phyloP scores from a whole-genome alignment of 2,113 vertebrate genomes.

The Conger conger region DNA sequence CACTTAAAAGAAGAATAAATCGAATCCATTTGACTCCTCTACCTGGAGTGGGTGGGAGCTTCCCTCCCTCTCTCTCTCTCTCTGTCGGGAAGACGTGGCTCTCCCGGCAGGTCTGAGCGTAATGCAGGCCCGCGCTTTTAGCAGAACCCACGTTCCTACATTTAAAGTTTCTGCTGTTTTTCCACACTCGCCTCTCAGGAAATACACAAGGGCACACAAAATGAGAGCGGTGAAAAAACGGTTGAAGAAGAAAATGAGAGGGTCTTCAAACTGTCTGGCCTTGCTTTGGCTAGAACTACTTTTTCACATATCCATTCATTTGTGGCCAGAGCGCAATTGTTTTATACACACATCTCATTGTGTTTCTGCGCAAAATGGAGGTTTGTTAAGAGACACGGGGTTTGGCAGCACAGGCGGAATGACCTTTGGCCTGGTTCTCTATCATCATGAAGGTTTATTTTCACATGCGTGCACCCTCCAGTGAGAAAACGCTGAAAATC shows the following conservation, averaged over 20 bases:
- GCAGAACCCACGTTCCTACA: neutral
- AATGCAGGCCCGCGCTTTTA: slow-evolving; percentile 24
- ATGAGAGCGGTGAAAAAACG: neutral
- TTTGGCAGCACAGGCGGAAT: neutral
- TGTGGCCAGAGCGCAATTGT: slow-evolving; percentile 15
- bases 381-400: neutral
- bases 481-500: neutral
- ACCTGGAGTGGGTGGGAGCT: neutral
- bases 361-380: neutral
- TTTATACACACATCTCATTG: slow-evolving; percentile 21
- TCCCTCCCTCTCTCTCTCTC: neutral
- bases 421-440: neutral
- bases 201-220: slow-evolving; percentile 10
- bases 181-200: slow-evolving; percentile 35
- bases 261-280: slow-evolving; percentile 33
- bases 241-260: slow-evolving; percentile 49
- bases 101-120: neutral
- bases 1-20: slow-evolving; percentile 7
- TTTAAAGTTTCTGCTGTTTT: slow-evolving; percentile 31
- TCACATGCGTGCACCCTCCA: neutral
- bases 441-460: neutral
- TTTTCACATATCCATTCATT: slow-evolving; percentile 24
- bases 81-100: neutral
- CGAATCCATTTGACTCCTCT: neutral
- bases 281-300: slow-evolving; percentile 20